Percentiles rank a stretch among this genome's conserved stretches.
Evolutionary conservation across 2,888 invertebrate species (phyloP).

Genomic region (Lamellibrachia satsuma): DNA sequence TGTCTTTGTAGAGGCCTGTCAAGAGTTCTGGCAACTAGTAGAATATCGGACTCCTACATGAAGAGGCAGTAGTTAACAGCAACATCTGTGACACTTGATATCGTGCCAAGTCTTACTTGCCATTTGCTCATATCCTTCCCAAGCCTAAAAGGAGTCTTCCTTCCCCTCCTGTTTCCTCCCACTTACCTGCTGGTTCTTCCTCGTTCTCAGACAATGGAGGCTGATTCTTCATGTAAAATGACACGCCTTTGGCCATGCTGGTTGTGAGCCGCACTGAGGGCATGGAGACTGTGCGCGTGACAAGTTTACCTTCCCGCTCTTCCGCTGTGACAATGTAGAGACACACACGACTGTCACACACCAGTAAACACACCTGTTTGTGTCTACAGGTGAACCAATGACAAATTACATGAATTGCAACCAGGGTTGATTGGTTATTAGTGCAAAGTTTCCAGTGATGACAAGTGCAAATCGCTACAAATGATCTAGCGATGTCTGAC

Average conservation of each 20-base stretch:
- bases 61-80: background rate
- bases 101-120: background rate
- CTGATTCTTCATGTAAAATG: background rate
- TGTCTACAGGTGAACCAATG: background rate
- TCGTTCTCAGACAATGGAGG: background rate
- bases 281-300: constrained; percentile 24
- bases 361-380: background rate
- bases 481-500: too few relatives aligned
- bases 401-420: background rate
- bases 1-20: background rate
- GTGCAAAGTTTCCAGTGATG: background rate
- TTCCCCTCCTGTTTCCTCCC: background rate
- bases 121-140: too few relatives aligned
- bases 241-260: background rate
- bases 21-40: background rate
- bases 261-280: constrained; percentile 14
- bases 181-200: background rate
- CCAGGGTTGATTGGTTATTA: background rate
- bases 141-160: background rate
- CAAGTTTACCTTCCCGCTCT: constrained; percentile 8
- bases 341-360: background rate
- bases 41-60: background rate
- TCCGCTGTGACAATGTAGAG: background rate
- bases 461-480: background rate
- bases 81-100: background rate